Conservation (phyloP, 2,888 invertebrate species). For the Chloroclysta siterata region DNA sequence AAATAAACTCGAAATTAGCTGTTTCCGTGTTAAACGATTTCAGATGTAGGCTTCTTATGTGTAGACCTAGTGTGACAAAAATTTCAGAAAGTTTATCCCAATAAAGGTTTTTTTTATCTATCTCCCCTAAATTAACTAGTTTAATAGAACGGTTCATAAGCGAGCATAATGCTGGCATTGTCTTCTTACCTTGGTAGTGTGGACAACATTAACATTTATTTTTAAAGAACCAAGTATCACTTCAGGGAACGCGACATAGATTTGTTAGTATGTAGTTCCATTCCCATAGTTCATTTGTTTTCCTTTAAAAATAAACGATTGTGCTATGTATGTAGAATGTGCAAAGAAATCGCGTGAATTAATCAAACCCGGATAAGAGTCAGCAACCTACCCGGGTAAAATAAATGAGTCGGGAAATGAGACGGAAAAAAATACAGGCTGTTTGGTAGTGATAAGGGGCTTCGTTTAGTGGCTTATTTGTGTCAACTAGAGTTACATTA, state of each 20-base stretch:
- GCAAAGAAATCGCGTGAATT: background rate
- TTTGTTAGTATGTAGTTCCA: background rate
- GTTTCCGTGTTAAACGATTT: no score
- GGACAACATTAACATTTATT: no score
- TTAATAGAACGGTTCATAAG: no score
- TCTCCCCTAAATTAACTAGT: no score
- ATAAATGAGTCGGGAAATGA: constrained; percentile 19
- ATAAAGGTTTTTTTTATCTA: no score
- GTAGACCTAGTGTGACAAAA: no score
- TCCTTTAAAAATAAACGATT: background rate
- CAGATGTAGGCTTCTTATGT: no score
- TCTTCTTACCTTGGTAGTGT: no score
- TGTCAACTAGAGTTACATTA: constrained; percentile 17
- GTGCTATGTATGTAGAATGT: background rate
- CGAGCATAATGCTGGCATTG: no score
- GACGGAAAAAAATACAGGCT: constrained; percentile 24
- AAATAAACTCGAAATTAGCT: no score
- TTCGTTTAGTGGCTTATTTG: constrained; percentile 19
- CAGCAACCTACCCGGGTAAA: constrained; percentile 14
- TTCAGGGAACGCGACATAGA: background rate
- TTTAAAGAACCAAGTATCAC: no score
- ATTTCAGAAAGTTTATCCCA: no score
- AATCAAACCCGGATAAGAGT: constrained; percentile 10
- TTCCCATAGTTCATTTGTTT: background rate
- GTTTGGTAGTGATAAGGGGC: constrained; percentile 19